Conservation (phyloP, 2,888 invertebrate species). For the Cephus rjabovi region DNA sequence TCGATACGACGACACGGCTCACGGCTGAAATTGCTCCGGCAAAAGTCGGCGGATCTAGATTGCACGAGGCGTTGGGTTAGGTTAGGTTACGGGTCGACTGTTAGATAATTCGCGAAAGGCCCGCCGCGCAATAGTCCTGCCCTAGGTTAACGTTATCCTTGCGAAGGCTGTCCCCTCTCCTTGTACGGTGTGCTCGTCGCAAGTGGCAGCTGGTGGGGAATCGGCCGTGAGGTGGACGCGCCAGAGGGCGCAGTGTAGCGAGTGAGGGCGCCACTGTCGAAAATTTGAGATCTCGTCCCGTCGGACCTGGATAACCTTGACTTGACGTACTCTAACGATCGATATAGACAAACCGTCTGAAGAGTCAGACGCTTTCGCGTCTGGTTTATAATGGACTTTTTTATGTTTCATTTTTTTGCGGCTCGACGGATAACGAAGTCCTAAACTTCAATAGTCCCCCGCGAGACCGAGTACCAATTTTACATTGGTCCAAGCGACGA, state of each 20-base stretch:
- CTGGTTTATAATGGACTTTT: background rate
- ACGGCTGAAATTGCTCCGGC: background rate
- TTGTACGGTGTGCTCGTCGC: background rate
- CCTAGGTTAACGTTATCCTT: conserved; percentile 63
- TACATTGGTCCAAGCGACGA: background rate
- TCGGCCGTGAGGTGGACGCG: background rate
- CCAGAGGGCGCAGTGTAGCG: background rate
- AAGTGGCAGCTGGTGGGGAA: background rate
- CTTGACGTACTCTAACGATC: conserved; percentile 41
- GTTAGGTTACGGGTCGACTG: conserved; percentile 3
- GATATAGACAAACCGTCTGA: conserved; percentile 22
- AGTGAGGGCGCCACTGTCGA: conserved; percentile 22
- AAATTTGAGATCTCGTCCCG: conserved; percentile 41
- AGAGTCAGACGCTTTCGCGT: conserved; percentile 14
- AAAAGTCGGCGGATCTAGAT: background rate
- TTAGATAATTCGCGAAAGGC: conserved; percentile 18
- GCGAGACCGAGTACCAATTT: background rate
- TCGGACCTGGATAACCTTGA: conserved; percentile 42
- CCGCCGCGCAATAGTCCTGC: conserved; percentile 45
- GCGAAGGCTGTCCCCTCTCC: conserved; percentile 11
- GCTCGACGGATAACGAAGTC: background rate
- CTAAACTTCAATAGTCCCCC: background rate
- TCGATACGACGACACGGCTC: background rate
- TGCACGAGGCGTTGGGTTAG: background rate
- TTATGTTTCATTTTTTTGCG: too few relatives aligned